Percentiles rank a stretch among this genome's conserved stretches.
Conservation (phyloP, 2,888 invertebrate species). For the Pharmacophagus antenor region DNA sequence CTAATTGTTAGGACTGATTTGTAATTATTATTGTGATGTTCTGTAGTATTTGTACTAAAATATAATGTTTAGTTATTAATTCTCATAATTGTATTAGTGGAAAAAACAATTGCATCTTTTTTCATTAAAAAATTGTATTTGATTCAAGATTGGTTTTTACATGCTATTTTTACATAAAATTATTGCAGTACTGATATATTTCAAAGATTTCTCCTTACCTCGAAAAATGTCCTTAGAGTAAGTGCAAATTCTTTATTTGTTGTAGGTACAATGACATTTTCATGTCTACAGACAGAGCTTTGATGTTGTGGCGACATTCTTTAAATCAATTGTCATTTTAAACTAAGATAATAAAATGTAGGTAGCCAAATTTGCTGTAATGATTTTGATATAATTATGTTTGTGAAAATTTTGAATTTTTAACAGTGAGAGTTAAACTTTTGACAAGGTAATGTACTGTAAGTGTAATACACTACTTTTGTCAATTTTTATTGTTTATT, state of each 20-base stretch:
- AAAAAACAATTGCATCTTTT: neutral
- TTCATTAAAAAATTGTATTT: neutral
- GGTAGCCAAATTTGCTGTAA: conserved; percentile 69
- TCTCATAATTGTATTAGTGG: neutral
- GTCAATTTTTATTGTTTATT: conserved; percentile 36
- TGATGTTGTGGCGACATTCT: conserved; percentile 39
- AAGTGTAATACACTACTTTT: conserved; percentile 46
- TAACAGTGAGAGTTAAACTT: conserved; percentile 32
- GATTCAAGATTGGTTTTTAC: neutral
- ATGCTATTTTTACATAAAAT: conserved; percentile 18
- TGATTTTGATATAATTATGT: conserved; percentile 54
- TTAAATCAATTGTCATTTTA: conserved; percentile 39
- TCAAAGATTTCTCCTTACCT: conserved; percentile 21
- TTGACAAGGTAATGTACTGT: conserved; percentile 35
- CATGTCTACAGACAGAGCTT: conserved; percentile 24
- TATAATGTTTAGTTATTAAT: conserved; percentile 4
- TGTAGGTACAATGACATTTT: conserved; percentile 25
- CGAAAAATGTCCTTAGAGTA: conserved; percentile 28
- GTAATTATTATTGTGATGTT: conserved; percentile 29
- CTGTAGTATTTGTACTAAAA: conserved; percentile 18
- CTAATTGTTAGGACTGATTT: conserved; percentile 25
- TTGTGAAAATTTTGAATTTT: conserved; percentile 42
- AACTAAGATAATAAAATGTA: conserved; percentile 51
- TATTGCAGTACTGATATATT: conserved; percentile 23
- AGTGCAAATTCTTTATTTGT: conserved; percentile 16